A percentile compares a stretch with the other conserved stretches of the same genome.
These are phyloP conservation scores for Doryteuthis pealeii DNA, from an alignment of 1,140 invertebrate species.

Conservation along the genomic window DNA sequence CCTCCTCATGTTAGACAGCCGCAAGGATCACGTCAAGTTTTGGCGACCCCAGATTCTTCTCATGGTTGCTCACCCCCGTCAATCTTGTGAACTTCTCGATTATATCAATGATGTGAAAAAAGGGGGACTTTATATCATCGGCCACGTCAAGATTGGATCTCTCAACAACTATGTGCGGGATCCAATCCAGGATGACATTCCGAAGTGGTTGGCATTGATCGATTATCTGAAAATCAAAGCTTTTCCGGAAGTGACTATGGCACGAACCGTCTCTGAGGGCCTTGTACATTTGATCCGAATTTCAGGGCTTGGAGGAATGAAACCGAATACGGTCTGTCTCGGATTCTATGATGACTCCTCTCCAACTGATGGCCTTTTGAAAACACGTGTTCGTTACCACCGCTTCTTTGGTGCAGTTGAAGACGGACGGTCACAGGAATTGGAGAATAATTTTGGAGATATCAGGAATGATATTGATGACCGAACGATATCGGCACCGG, in stretches of 20 bases:
- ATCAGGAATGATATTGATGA: slow-evolving; percentile 48
- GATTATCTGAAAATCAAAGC: slow-evolving; percentile 93
- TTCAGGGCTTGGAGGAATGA: slow-evolving; percentile 97
- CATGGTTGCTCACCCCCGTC: slow-evolving; percentile 88
- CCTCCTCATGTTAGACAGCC: slow-evolving; percentile 87
- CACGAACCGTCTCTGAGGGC: slow-evolving; percentile 81
- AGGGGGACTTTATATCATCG: slow-evolving; percentile 92
- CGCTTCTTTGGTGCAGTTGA: slow-evolving; percentile 35
- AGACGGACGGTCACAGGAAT: slow-evolving; percentile 20
- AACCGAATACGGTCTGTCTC: slow-evolving; percentile 89
- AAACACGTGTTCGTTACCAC: slow-evolving; percentile 23
- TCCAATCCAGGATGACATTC: slow-evolving; percentile 68
- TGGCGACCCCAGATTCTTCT: slow-evolving; percentile 97
- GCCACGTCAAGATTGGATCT: slow-evolving; percentile 76
- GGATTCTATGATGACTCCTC: slow-evolving; percentile 73
- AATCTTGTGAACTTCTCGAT: slow-evolving; percentile 85
- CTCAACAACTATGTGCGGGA: slow-evolving; percentile 45
- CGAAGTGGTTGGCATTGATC: slow-evolving; percentile 80
- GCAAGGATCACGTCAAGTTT: slow-evolving; percentile 98
- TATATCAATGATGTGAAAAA: slow-evolving; percentile 99
- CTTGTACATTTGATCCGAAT: slow-evolving; percentile 89
- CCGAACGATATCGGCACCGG: slow-evolving; percentile 44
- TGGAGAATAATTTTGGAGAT: slow-evolving; percentile 34
- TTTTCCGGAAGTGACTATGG: slow-evolving; percentile 92
- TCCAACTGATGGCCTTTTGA: slow-evolving; percentile 43